These are phyloP conservation scores for Anser brachyrhynchus DNA, from an alignment of 2,113 vertebrate genomes.

Conservation along the genomic window DNA sequence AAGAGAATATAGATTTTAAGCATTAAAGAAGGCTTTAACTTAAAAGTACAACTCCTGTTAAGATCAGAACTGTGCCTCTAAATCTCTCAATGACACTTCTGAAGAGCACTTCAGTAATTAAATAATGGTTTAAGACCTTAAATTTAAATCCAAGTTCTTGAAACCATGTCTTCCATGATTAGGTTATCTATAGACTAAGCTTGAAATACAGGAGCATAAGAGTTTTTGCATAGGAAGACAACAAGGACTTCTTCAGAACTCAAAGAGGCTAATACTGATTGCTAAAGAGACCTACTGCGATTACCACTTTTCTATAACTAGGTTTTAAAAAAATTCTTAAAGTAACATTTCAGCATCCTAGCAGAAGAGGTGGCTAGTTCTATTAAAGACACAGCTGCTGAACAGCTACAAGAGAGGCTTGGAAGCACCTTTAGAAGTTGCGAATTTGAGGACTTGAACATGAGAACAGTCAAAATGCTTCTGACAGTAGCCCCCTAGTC, in stretches of 20 bases:
- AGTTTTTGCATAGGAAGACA: not conserved
- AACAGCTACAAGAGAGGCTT: not conserved
- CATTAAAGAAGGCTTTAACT: not conserved
- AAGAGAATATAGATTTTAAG: not conserved
- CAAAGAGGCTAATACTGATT: not conserved
- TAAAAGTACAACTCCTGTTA: not conserved
- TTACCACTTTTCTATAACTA: not conserved
- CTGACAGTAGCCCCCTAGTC: not conserved
- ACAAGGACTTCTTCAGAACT: not conserved
- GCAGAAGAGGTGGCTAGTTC: not conserved
- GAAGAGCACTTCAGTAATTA: not conserved
- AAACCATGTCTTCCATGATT: not conserved
- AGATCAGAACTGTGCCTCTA: not conserved
- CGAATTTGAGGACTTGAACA: not conserved
- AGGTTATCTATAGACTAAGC: not conserved
- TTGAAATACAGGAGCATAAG: not conserved
- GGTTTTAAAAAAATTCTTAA: not conserved
- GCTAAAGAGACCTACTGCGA: not conserved
- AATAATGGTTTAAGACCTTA: not conserved
- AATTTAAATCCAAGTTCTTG: not conserved
- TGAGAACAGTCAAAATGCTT: accelerated
- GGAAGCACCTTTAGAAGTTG: not conserved
- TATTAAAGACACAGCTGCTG: not conserved
- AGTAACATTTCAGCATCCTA: not conserved
- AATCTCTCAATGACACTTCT: not conserved